Conservation (phyloP, 2,113 vertebrate genomes). For the Vulpes lagopus region DNA sequence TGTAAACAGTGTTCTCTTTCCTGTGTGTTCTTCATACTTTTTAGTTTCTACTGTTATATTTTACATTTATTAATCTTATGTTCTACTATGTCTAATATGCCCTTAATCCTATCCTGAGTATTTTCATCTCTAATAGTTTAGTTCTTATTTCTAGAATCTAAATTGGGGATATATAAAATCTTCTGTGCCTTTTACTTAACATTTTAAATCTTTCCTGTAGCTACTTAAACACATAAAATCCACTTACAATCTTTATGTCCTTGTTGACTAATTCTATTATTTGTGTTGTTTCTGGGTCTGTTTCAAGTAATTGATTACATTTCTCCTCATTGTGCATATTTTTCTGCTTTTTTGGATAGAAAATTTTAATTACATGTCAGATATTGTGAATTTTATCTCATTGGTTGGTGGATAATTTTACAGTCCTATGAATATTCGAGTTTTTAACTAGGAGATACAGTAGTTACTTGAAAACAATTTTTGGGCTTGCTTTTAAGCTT, state of each 20-base stretch:
- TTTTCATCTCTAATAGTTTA: neutral
- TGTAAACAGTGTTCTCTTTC: neutral
- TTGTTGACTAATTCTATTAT: neutral
- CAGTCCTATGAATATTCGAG: neutral
- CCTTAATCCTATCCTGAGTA: neutral
- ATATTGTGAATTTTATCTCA: neutral
- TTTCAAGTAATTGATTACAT: neutral
- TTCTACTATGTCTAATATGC: neutral
- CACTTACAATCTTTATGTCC: neutral
- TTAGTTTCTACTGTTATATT: neutral
- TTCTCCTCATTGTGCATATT: neutral
- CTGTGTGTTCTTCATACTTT: neutral
- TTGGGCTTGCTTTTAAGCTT: neutral
- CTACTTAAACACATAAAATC: neutral
- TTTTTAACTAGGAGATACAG: neutral
- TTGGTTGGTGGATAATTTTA: neutral
- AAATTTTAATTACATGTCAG: neutral
- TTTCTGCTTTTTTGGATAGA: neutral
- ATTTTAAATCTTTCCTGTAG: neutral
- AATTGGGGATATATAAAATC: neutral
- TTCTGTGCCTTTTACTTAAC: neutral
- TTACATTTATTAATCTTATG: neutral
- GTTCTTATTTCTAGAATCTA: neutral
- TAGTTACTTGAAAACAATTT: neutral
- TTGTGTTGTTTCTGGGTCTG: neutral